Evolutionary conservation across 2,797 vertebrate species (phyloP).

Genomic region (Todus mexicanus): DNA sequence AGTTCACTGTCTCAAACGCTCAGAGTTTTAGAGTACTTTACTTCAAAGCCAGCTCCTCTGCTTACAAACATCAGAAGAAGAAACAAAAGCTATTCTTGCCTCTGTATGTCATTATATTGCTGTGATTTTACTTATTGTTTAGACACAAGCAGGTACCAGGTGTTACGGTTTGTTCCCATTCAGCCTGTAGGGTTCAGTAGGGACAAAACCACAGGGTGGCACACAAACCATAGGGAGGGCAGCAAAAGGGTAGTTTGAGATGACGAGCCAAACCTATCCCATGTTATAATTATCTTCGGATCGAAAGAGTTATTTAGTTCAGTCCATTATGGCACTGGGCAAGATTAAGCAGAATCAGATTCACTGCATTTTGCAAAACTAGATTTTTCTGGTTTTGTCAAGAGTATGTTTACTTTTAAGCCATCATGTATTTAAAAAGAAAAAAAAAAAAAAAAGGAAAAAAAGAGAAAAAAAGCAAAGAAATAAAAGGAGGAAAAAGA

Average conservation of each 20-base stretch:
- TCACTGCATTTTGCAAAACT: not conserved
- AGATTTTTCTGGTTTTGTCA: not conserved
- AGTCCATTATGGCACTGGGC: not conserved
- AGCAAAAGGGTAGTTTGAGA: not conserved
- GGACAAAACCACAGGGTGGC: not conserved
- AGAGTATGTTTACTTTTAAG: not conserved
- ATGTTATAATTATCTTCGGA: not conserved
- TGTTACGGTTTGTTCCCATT: not conserved
- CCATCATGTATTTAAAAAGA: accelerated
- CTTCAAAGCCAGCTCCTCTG: not conserved
- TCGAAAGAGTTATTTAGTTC: not conserved
- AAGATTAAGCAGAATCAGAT: not conserved
- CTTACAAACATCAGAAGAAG: not conserved
- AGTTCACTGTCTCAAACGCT: not conserved
- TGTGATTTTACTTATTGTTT: not conserved
- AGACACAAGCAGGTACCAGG: accelerated
- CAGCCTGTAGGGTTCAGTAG: not conserved
- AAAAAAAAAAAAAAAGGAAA: accelerated
- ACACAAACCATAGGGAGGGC: not conserved
- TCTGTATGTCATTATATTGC: not conserved
- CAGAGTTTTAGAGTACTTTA: not conserved
- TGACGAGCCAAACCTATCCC: not conserved
- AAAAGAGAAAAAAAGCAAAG: accelerated
- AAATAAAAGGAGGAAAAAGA: not conserved
- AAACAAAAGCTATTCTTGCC: not conserved